Base-by-base conservation (phyloP, 1,140 invertebrate genomes). In the fruit fly (Drosophila melanogaster) region DNA sequence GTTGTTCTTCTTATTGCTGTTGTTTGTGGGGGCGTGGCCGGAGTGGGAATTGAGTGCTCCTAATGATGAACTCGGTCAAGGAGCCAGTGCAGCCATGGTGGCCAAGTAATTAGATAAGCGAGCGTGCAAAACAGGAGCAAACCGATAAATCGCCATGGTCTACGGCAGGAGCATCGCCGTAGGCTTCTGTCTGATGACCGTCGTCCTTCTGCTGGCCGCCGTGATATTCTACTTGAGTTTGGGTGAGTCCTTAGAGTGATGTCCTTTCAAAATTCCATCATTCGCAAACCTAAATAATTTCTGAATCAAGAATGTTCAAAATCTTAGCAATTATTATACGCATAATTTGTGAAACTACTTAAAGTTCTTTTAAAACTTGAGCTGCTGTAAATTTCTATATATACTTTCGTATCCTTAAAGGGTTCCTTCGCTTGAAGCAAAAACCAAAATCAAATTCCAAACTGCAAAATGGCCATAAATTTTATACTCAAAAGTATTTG, bases 141-240 rank as follows among this genome's bases (percentile, higher is more conserved):
- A 56, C 60, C 41, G 55, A 65, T 55, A 67, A 59, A 46, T 55
- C 49, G 49, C 79, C 43, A 91, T 91, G 90, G 90, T 91, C 54
- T 91, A 91, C 71, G 85, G 85, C 51, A 65, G 90, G 12, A 91
- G 90, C 62, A 91, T 91, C 38, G 83, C 83, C 4, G 84, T 87
- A 57, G 90, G 90, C 80, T 44, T 86, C 44, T 57, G 71, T 56
- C 69, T 91, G 49, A 66, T 91, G 70, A 64, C 61, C 50, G 67
- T 90, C 46, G 61, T 91, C 46, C 50, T 84, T 26, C 47, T 90
- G 22, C 73, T 91, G 15, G 79, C 90, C 22, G 83, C 55, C 24
- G 41, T 90, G 14, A 90, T 90, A 44, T 91, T 87, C 47, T 91
- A 90, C 47, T 64, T 91, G 17, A 91, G 90, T 60, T 62, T 91